Evolutionary conservation across 1,140 invertebrate species (phyloP).

Genomic region (Brachionus angularis): DNA sequence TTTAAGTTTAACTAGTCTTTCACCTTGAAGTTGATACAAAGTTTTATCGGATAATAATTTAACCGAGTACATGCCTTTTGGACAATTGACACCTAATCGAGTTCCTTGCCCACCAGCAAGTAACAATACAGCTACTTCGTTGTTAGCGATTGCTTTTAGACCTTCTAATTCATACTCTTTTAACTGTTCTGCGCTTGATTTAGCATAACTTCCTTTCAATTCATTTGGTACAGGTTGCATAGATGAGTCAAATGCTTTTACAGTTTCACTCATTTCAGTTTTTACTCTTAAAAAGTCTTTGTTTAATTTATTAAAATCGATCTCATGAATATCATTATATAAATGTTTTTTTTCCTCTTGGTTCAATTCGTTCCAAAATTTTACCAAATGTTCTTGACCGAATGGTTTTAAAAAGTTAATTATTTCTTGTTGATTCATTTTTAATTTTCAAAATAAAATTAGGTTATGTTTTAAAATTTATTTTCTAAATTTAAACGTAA

Average conservation of each 20-base stretch:
- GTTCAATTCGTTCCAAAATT: slow-evolving; percentile 31
- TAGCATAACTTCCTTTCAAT: slow-evolving; percentile 1
- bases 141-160: slow-evolving; percentile 69
- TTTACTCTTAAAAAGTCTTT: not conserved
- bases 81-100: slow-evolving; percentile 82
- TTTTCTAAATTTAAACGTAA: no score
- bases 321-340: not conserved
- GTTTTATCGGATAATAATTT: slow-evolving; percentile 82
- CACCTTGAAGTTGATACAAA: slow-evolving; percentile 89
- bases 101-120: slow-evolving; percentile 79
- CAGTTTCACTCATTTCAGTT: not conserved
- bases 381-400: slow-evolving; percentile 37
- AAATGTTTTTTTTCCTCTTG: not conserved
- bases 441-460: no score
- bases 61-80: slow-evolving; percentile 95
- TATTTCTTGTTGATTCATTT: slow-evolving; percentile 1
- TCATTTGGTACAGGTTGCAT: not conserved
- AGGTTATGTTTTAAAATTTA: no score
- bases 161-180: slow-evolving; percentile 51
- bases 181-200: not conserved
- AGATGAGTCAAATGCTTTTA: not conserved
- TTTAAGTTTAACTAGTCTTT: slow-evolving; percentile 66
- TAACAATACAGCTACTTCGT: slow-evolving; percentile 77
- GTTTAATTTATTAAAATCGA: slow-evolving; percentile 9
- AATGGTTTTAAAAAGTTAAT: not conserved